phyloP scores from a whole-genome alignment of 2,113 vertebrate species.

The Nestor notabilis region DNA sequence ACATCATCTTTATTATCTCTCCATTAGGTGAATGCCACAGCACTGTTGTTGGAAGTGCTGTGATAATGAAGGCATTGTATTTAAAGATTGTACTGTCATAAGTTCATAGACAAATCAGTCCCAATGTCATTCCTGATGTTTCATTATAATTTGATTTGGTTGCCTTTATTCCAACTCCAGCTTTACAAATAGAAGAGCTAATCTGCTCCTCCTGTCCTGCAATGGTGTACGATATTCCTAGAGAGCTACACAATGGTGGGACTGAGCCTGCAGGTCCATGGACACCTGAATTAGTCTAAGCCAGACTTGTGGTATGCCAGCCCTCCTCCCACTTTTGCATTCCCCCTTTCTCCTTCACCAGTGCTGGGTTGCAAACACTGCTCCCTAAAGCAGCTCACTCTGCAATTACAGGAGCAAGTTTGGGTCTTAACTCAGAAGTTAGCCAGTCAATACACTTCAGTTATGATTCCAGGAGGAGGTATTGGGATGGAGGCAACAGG shows the following conservation, averaged over 20 bases:
- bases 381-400: neutral
- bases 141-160: neutral
- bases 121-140: neutral
- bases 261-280: neutral
- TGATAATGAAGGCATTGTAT: neutral
- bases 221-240: neutral
- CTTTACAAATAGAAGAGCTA: neutral
- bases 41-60: neutral
- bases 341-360: neutral
- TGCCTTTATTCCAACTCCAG: neutral
- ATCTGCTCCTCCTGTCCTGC: neutral
- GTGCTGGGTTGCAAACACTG: neutral
- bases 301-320: neutral
- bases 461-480: neutral
- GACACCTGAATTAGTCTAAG: neutral
- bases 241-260: neutral
- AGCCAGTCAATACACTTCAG: neutral
- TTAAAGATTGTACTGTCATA: neutral
- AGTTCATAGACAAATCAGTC: neutral
- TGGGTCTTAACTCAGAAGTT: neutral
- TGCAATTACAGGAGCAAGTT: neutral
- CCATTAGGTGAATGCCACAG: neutral
- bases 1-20: neutral
- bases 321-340: neutral
- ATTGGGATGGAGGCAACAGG: neutral